phyloP scores from a whole-genome alignment of 2,888 invertebrate species.

The Malthinus seriepunctatus region DNA sequence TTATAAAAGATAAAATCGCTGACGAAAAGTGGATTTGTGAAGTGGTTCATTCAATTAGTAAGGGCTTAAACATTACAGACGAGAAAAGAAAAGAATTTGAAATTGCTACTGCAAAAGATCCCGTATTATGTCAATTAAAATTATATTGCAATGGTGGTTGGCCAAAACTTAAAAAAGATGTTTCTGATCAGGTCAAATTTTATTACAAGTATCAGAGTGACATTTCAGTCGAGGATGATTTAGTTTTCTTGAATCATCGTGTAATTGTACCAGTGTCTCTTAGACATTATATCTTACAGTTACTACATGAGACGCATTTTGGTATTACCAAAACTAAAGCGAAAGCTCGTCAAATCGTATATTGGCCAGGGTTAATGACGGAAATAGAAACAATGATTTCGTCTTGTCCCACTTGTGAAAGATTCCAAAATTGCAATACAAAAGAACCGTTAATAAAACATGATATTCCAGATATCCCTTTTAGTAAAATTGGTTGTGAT shows the following conservation, averaged over 20 bases:
- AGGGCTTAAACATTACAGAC: too few relatives aligned
- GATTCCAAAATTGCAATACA: slow-evolving; percentile 3
- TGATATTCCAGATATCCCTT: slow-evolving; percentile 19
- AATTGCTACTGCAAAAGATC: neutral
- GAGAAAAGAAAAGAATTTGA: slow-evolving; percentile 3
- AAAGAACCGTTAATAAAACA: slow-evolving; percentile 24
- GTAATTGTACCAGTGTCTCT: slow-evolving; percentile 10
- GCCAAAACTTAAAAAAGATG: neutral
- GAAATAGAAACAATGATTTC: slow-evolving; percentile 13
- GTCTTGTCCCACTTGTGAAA: slow-evolving; percentile 16
- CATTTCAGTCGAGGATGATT: neutral
- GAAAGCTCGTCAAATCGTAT: slow-evolving; percentile 16
- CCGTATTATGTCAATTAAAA: neutral
- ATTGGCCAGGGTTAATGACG: slow-evolving; percentile 17
- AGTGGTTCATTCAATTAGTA: slow-evolving; percentile 14
- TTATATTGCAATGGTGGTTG: neutral
- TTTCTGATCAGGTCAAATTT: neutral
- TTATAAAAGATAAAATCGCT: slow-evolving; percentile 3
- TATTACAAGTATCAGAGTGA: neutral
- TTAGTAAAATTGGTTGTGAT: slow-evolving; percentile 16
- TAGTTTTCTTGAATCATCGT: too few relatives aligned
- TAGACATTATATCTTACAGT: slow-evolving; percentile 9
- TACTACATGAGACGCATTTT: slow-evolving; percentile 16
- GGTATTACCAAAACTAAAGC: slow-evolving; percentile 19
- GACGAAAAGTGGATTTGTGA: slow-evolving; percentile 6